phyloP scores from a whole-genome alignment of 2,113 vertebrate species.

The Panthera leo region DNA sequence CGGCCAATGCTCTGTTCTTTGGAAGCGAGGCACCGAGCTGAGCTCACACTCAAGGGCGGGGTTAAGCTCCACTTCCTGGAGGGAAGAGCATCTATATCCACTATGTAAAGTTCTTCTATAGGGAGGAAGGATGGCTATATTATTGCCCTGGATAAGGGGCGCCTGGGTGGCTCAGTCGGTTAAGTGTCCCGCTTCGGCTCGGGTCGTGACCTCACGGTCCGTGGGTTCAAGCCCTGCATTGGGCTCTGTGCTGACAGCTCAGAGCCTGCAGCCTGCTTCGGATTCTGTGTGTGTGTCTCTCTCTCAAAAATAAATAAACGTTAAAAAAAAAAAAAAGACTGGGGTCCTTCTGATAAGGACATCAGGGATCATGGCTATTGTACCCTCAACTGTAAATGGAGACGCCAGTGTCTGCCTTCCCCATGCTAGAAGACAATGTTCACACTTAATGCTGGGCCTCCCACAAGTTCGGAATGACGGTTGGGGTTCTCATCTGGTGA shows the following conservation, averaged over 20 bases:
- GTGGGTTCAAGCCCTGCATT: fast-evolving
- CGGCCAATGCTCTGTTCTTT: background rate
- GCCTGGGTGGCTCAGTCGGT: too few relatives aligned
- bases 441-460: background rate
- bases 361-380: background rate
- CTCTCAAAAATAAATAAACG: too few relatives aligned
- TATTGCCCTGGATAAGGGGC: too few relatives aligned
- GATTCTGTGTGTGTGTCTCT: too few relatives aligned
- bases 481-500: background rate
- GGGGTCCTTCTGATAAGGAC: background rate
- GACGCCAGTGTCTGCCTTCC: background rate
- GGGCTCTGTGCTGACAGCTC: too few relatives aligned
- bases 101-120: background rate
- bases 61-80: background rate
- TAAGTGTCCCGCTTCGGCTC: fast-evolving
- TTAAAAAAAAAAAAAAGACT: too few relatives aligned
- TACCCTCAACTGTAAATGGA: background rate
- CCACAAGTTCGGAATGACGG: background rate
- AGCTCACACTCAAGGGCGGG: background rate
- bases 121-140: background rate
- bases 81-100: background rate
- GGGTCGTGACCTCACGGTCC: too few relatives aligned
- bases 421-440: background rate
- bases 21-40: background rate
- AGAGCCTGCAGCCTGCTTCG: too few relatives aligned